Percentiles rank a stretch among this genome's conserved stretches.
Evolutionary conservation across 2,113 vertebrate species (phyloP).

Genomic region (Ctenomys sociabilis): DNA sequence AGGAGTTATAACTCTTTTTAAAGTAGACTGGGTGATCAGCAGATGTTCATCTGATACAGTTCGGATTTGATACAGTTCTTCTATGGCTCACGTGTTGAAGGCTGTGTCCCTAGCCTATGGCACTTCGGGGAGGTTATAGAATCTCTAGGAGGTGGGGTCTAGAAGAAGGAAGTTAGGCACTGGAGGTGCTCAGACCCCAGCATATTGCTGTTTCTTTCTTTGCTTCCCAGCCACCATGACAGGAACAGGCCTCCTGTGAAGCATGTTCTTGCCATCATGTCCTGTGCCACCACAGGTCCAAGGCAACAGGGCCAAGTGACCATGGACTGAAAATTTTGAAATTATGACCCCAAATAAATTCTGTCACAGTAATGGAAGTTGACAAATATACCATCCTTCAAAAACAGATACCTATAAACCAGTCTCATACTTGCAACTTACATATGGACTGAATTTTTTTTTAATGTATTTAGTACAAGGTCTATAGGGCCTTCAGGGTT

Average conservation of each 20-base stretch:
- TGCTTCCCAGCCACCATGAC: not conserved
- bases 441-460: not conserved
- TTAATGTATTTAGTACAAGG: too few species aligned
- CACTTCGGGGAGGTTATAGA: not conserved
- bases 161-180: not conserved
- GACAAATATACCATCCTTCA: not conserved
- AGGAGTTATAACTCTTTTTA: not conserved
- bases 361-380: not conserved
- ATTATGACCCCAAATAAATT: not conserved
- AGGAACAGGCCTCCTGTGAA: not conserved
- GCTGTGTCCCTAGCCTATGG: not conserved
- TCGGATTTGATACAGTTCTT: not conserved
- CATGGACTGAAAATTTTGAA: not conserved
- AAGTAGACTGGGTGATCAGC: not conserved
- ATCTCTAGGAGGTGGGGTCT: not conserved
- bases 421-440: not conserved
- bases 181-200: not conserved
- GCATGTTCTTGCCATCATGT: not conserved
- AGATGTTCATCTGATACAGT: not conserved
- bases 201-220: not conserved
- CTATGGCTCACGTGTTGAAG: not conserved
- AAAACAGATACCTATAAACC: not conserved
- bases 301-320: not conserved
- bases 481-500: too few species aligned
- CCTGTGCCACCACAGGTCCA: not conserved